phyloP scores from a whole-genome alignment of 1,140 invertebrate genomes.

The Venturia canescens region DNA sequence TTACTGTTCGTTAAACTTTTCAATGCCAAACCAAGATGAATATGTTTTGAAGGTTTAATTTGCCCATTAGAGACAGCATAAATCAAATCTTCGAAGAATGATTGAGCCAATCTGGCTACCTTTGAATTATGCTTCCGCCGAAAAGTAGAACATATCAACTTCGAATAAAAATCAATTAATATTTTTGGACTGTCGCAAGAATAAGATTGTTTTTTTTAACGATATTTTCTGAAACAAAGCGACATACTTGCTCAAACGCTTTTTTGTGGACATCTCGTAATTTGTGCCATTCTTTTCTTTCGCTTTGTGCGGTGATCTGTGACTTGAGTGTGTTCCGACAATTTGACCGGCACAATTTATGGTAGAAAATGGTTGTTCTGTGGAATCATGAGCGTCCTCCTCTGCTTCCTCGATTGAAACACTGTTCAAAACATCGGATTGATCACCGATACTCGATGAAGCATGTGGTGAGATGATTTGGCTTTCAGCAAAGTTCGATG shows the following conservation, averaged over 20 bases:
- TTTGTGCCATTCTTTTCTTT: background rate
- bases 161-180: slow-evolving; percentile 53
- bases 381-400: background rate
- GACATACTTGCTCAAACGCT: background rate
- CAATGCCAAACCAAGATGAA: slow-evolving; percentile 61
- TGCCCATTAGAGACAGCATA: slow-evolving; percentile 33
- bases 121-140: slow-evolving; percentile 43
- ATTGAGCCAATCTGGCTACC: too few relatives aligned
- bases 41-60: slow-evolving; percentile 60
- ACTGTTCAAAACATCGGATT: background rate
- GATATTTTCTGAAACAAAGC: background rate
- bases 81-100: slow-evolving; percentile 23
- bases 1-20: slow-evolving; percentile 64
- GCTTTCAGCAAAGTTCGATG: background rate
- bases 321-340: background rate
- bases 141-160: slow-evolving; percentile 44
- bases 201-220: too few relatives aligned
- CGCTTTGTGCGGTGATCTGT: background rate
- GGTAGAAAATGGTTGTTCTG: background rate
- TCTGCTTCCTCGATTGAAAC: background rate
- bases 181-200: slow-evolving; percentile 50
- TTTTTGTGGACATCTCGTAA: background rate
- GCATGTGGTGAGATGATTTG: background rate
- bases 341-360: background rate
- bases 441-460: background rate